Evolutionary conservation across 2,797 vertebrate genomes (phyloP), one percentile per base, ranked within the genome.

Genomic region (Eidolon dupreanum): DNA sequence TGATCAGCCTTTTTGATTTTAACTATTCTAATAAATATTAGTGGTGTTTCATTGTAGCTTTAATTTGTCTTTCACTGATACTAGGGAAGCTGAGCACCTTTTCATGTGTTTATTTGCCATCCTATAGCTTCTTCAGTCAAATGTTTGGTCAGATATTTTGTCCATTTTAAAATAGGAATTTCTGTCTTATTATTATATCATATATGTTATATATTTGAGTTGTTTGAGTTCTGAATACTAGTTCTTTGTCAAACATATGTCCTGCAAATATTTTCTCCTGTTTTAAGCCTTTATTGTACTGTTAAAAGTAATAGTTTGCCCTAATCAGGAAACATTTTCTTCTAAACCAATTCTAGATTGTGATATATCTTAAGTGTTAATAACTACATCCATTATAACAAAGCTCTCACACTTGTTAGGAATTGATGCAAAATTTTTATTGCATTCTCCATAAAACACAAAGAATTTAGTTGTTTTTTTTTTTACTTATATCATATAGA

Each of bases 311-410:
- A 70, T 51, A 49, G 16, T 41, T 90, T 92, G 49, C 22, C 9
- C 15, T 36, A 77, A 59, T 41, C 24, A 51, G 38, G 86, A 68
- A 82, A 74, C 26, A 93, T 92, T 96, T 89, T 93, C 65, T 74
- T 81, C 51, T 79, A 92, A 88, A n/a, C 31, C 63, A 85, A 70
- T 68, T 90, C 20, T 86, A 86, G 31, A 79, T 31, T 74, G 28
- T 71, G 57, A 59, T 20, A 43, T 41, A 74, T 71, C 55, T 90
- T 88, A 88, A 74, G 81, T 53, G 13, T 74, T 84, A 84, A 93
- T 66, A 88, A 61, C 51, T 36, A 46, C 6, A 88, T 53, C 38
- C 12, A 71, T 66, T 53, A 49, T n/a, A 88, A 46, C 15, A 88
- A 95, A 93, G 13, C 26, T 55, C 41, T 93, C 28, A 68, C 6